These are phyloP conservation scores for Numida meleagris DNA, from an alignment of 2,113 vertebrate species.

Conservation along the genomic window DNA sequence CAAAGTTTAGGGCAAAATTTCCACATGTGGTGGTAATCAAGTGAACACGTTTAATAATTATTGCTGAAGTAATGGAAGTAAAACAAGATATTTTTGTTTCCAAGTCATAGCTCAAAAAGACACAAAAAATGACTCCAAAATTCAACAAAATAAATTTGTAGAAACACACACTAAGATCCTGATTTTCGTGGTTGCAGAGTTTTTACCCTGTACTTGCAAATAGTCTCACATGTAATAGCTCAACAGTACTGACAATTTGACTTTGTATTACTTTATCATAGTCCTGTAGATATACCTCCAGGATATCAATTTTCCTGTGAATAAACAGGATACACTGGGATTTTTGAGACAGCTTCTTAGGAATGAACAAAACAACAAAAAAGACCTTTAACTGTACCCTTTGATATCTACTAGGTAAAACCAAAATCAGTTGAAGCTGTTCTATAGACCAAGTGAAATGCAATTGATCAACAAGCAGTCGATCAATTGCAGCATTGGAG, in stretches of 20 bases:
- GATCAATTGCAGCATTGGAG: not conserved
- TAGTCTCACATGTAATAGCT: not conserved
- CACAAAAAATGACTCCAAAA: not conserved
- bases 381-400: not conserved
- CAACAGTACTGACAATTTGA: not conserved
- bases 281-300: not conserved
- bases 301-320: not conserved
- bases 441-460: slow-evolving; percentile 22
- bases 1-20: not conserved
- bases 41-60: not conserved
- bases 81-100: not conserved
- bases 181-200: no score
- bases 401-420: slow-evolving; percentile 34
- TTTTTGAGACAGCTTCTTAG: not conserved
- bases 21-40: not conserved
- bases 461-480: slow-evolving; percentile 3
- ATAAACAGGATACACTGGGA: not conserved
- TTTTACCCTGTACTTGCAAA: accelerated
- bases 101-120: not conserved
- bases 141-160: no score
- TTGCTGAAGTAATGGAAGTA: not conserved
- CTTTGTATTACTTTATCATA: not conserved
- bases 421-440: slow-evolving; percentile 22
- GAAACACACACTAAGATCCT: not conserved
- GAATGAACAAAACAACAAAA: slow-evolving; percentile 61